Evolutionary conservation across 2,797 vertebrate genomes (phyloP).

Genomic region (Serranus cabrilla): DNA sequence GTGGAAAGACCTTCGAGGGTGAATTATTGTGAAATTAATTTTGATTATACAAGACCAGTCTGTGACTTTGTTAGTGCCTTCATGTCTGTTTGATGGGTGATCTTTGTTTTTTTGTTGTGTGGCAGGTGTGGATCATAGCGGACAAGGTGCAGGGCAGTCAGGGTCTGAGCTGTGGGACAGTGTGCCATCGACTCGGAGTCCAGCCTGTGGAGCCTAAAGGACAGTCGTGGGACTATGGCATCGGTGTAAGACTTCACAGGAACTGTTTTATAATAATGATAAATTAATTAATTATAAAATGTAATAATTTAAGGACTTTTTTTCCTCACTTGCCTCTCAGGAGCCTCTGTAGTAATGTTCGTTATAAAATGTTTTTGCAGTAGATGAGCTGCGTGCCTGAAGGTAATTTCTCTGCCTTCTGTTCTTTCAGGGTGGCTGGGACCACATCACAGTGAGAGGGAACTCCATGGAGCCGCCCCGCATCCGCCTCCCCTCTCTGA

Average conservation of each 20-base stretch:
- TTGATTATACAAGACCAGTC: no score
- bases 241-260: constrained; percentile 88
- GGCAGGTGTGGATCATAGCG: constrained; percentile 97
- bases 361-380: no score
- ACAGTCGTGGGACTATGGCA: constrained; percentile 96
- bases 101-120: constrained; percentile 8
- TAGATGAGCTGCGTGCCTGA: neutral
- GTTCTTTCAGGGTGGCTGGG: constrained; percentile 93
- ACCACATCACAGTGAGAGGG: constrained; percentile 92
- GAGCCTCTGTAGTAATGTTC: no score
- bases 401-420: neutral
- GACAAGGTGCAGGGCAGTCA: constrained; percentile 97
- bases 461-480: constrained; percentile 86
- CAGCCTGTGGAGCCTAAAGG: constrained; percentile 92
- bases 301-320: no score
- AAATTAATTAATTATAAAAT: no score
- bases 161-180: constrained; percentile 95
- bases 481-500: constrained; percentile 47
- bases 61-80: no score
- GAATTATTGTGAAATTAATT: no score
- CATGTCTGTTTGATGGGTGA: no score
- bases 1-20: no score
- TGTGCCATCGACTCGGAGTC: constrained; percentile 92
- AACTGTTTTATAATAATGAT: no score
- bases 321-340: no score